A percentile compares a stretch with the other conserved stretches of the same genome.
Evolutionary conservation across 1,140 invertebrate species (phyloP).

Genomic region (Drosophila truncata): DNA sequence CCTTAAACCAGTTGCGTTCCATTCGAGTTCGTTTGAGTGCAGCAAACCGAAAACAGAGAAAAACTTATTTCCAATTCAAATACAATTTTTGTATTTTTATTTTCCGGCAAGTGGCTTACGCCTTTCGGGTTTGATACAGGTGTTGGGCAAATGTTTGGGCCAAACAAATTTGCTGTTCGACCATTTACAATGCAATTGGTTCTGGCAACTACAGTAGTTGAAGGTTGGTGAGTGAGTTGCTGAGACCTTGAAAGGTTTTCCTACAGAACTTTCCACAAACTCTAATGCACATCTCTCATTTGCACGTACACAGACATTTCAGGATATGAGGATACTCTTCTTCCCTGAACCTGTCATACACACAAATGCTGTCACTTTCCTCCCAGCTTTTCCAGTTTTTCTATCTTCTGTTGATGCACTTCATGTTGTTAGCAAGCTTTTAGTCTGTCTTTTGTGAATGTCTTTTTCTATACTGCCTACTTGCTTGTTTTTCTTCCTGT

Average conservation of each 20-base stretch:
- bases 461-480: constrained; percentile 35
- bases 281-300: constrained; percentile 42
- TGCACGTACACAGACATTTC: constrained; percentile 6
- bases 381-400: constrained; percentile 10
- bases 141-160: constrained; percentile 6
- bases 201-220: constrained; percentile 8
- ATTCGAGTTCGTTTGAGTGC: constrained; percentile 15
- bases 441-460: constrained; percentile 55
- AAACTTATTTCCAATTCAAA: constrained; percentile 24
- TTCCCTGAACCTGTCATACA: constrained; percentile 16
- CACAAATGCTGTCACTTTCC: constrained; percentile 32
- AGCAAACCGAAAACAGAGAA: constrained; percentile 10
- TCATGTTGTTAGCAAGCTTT: constrained; percentile 53
- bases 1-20: constrained; percentile 28
- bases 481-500: constrained; percentile 28
- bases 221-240: constrained; percentile 1
- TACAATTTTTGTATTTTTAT: neutral
- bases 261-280: constrained; percentile 9
- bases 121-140: constrained; percentile 1
- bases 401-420: constrained; percentile 17
- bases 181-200: constrained; percentile 1
- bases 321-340: neutral
- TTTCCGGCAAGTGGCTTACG: constrained; percentile 1
- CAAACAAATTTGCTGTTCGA: neutral
- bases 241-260: constrained; percentile 18